Evolutionary conservation across 2,113 vertebrate genomes (phyloP).

Genomic region (Pelmatolapia mariae): DNA sequence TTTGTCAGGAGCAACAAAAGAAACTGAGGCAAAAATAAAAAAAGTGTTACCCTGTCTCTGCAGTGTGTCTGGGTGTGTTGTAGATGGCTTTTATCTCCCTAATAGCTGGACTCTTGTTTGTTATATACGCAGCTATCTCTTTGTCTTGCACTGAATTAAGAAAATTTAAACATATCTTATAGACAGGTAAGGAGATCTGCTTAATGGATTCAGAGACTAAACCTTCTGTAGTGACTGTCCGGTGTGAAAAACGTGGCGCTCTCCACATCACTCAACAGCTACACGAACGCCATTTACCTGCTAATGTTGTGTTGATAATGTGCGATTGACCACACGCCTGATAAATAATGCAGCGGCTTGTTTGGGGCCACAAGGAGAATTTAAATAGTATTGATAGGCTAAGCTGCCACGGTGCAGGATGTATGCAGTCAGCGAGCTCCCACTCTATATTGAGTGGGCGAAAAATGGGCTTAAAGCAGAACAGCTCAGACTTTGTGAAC

Average conservation of each 20-base stretch:
- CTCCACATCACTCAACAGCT: constrained; percentile 21
- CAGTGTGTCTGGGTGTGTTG: background rate
- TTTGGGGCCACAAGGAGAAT: constrained; percentile 87
- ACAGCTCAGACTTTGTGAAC: constrained; percentile 20
- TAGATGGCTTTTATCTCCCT: background rate
- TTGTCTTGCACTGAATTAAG: constrained; percentile 17
- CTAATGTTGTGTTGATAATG: constrained; percentile 88
- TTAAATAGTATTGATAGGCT: constrained; percentile 93
- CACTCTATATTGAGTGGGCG: constrained; percentile 79
- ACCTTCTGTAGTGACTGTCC: constrained; percentile 29
- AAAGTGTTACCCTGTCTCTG: background rate
- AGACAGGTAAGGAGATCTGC: constrained; percentile 57
- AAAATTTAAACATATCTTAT: constrained; percentile 20
- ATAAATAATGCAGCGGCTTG: constrained; percentile 92
- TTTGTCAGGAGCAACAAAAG: constrained; percentile 22
- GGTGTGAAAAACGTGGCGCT: constrained; percentile 24
- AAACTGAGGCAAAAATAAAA: background rate
- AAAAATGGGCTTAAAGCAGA: constrained; percentile 38
- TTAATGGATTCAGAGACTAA: constrained; percentile 51
- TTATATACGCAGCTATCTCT: background rate
- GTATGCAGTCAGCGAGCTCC: constrained; percentile 79
- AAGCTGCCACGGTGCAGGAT: constrained; percentile 80
- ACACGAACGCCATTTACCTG: background rate
- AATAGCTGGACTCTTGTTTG: background rate
- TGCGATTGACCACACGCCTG: constrained; percentile 82